Conservation (phyloP, 2,888 invertebrate genomes). For the Quadroppia sp. region DNA sequence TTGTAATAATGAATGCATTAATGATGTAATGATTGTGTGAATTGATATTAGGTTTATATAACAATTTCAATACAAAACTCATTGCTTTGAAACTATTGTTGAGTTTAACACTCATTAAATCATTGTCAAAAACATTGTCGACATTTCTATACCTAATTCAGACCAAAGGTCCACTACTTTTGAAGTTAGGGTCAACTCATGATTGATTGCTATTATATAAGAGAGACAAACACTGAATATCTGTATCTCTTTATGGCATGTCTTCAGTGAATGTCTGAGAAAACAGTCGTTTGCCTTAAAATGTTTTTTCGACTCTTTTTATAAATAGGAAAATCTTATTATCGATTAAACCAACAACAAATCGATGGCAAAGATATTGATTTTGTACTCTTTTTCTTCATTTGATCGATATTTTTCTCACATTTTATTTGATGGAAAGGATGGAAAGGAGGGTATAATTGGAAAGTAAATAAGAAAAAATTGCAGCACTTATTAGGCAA, state of each 20-base stretch:
- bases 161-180: conserved; percentile 27
- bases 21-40: too few species aligned
- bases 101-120: conserved; percentile 29
- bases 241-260: background rate
- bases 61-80: background rate
- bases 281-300: background rate
- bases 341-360: background rate
- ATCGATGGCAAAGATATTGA: background rate
- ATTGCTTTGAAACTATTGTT: conserved; percentile 16
- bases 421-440: background rate
- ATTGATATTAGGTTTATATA: too few species aligned
- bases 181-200: background rate
- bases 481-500: conserved; percentile 7
- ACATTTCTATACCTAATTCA: background rate
- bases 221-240: conserved; percentile 1
- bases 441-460: conserved; percentile 23
- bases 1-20: background rate
- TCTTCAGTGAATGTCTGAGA: background rate
- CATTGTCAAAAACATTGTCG: conserved; percentile 19
- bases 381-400: background rate
- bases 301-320: background rate
- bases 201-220: conserved; percentile 9
- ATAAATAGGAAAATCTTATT: background rate
- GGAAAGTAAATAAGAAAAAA: conserved; percentile 31
- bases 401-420: background rate